These are phyloP conservation scores for Salmo trutta DNA, from an alignment of 2,797 vertebrate genomes.

Conservation along the genomic window DNA sequence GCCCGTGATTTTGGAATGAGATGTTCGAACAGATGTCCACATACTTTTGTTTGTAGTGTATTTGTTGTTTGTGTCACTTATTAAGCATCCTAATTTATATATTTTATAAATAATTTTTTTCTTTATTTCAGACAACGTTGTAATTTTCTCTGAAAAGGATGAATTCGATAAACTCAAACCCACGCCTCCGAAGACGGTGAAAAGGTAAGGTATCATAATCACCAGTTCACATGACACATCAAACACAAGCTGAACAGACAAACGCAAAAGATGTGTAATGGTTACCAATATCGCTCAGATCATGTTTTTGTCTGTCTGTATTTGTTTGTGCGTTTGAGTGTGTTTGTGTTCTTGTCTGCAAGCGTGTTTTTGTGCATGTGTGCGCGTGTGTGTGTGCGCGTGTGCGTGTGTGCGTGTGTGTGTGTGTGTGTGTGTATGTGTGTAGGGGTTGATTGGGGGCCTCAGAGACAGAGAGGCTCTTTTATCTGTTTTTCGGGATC, in stretches of 20 bases:
- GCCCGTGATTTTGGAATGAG: too few relatives aligned
- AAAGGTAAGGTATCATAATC: slow-evolving; percentile 79
- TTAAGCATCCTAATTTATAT: neutral
- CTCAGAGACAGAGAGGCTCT: slow-evolving; percentile 47
- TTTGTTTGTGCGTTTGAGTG: neutral
- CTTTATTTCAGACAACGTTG: slow-evolving; percentile 82
- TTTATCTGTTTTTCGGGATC: slow-evolving; percentile 58
- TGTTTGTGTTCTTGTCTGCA: neutral
- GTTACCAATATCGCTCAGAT: neutral
- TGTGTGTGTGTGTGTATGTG: neutral
- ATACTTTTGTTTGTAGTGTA: neutral
- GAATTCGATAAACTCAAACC: slow-evolving; percentile 96
- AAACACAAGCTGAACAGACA: neutral
- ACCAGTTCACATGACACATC: neutral
- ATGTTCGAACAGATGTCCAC: neutral
- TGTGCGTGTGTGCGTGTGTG: slow-evolving; percentile 20
- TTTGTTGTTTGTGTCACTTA: neutral
- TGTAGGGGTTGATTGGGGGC: slow-evolving; percentile 43
- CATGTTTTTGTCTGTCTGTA: neutral
- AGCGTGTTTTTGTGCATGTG: neutral
- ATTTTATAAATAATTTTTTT: neutral
- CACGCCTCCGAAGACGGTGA: slow-evolving; percentile 86
- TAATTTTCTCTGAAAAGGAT: slow-evolving; percentile 94
- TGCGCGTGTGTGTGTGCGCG: neutral
- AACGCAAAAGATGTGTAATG: neutral